Conservation (phyloP, 53 echinoderm and acorn worm species). For the Henricia sp. region DNA sequence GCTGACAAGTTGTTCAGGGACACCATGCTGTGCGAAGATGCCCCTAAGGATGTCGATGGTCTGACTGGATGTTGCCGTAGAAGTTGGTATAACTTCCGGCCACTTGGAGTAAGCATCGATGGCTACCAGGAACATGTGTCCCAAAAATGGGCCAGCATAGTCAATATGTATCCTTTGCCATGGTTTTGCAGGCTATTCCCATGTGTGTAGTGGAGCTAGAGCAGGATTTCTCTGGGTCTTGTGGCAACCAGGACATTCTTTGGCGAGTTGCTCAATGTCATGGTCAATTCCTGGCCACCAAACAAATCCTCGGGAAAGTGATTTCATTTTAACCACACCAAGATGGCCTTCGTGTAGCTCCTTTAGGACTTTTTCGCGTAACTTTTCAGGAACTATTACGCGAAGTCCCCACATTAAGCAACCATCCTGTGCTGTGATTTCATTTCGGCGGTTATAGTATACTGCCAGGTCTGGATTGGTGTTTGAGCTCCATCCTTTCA, state of each 20-base stretch:
- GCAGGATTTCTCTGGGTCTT: conserved; percentile 17
- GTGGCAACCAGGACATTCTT: conserved; percentile 52
- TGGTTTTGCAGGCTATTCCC: conserved; percentile 53
- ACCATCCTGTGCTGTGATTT: conserved; percentile 52
- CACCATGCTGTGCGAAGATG: too few relatives aligned
- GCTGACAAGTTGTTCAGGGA: too few relatives aligned
- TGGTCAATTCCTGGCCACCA: conserved; percentile 69
- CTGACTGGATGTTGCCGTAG: too few relatives aligned
- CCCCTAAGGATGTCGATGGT: too few relatives aligned
- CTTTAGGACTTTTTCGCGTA: conserved; percentile 30
- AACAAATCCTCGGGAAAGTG: conserved; percentile 36
- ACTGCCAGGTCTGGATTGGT: conserved; percentile 35
- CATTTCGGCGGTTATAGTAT: conserved; percentile 37
- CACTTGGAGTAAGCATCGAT: too few relatives aligned
- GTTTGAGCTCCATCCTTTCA: conserved; percentile 37
- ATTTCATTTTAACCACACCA: conserved; percentile 68
- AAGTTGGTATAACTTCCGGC: too few relatives aligned
- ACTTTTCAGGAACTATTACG: conserved; percentile 56
- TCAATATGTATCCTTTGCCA: too few relatives aligned
- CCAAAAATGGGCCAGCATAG: too few relatives aligned
- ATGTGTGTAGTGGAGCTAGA: conserved; percentile 64
- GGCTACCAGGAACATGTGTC: too few relatives aligned
- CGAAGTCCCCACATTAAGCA: conserved; percentile 66
- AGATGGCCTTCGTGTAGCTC: conserved; percentile 71
- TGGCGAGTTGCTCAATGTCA: conserved; percentile 63